Conservation (phyloP, 2,888 invertebrate genomes). For the Agrotis puta region DNA sequence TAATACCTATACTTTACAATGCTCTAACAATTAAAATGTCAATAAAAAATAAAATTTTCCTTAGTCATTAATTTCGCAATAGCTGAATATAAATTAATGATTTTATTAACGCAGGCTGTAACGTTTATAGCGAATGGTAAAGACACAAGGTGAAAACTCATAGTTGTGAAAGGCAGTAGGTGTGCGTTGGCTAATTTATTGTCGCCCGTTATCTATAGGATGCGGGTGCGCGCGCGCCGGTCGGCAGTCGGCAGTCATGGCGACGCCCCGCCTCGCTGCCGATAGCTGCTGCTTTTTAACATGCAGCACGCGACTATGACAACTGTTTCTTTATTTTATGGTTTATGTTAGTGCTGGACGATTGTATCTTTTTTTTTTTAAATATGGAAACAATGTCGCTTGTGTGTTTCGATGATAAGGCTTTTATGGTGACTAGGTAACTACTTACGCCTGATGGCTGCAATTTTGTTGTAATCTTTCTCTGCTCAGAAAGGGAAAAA, state of each 20-base stretch:
- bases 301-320: constrained; percentile 86
- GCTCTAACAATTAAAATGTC: not conserved
- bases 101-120: constrained; percentile 47
- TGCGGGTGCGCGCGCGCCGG: constrained; percentile 87
- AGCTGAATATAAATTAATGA: constrained; percentile 32
- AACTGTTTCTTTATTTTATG: constrained; percentile 71
- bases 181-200: constrained; percentile 85
- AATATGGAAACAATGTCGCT: not conserved
- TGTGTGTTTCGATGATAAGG: not conserved
- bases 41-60: not conserved
- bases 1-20: no score
- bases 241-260: constrained; percentile 69
- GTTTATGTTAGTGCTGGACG: constrained; percentile 5
- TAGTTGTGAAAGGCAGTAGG: constrained; percentile 87
- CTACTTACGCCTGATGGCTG: no score
- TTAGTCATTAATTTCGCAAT: constrained; percentile 14
- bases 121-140: constrained; percentile 70
- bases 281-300: constrained; percentile 73
- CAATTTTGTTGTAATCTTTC: no score
- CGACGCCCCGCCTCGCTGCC: constrained; percentile 65
- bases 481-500: not conserved
- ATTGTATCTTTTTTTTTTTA: not conserved
- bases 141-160: constrained; percentile 87
- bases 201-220: constrained; percentile 85
- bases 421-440: not conserved